Conservation (phyloP, 2,888 invertebrate species). For the Siphlonurus alternatus region DNA sequence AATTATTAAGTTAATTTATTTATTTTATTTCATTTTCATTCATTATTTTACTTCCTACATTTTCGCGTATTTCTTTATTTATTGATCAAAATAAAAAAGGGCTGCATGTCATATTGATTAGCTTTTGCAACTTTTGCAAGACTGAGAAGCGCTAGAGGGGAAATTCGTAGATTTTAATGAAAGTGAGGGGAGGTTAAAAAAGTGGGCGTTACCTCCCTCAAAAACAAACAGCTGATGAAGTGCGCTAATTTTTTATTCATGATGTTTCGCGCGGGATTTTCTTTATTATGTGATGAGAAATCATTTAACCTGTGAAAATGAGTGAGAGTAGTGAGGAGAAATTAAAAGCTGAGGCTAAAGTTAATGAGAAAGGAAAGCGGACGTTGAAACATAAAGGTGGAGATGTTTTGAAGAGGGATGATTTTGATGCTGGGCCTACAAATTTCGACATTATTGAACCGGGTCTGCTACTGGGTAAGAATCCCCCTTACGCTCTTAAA, state of each 20-base stretch:
- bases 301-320: not conserved
- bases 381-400: not conserved
- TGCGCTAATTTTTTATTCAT: not conserved
- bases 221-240: not conserved
- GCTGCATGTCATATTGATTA: not conserved
- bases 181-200: not conserved
- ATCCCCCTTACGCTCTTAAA: no score
- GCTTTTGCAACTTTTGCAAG: no score
- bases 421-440: constrained; percentile 38
- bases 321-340: not conserved
- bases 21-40: no score
- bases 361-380: not conserved
- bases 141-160: not conserved
- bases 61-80: not conserved
- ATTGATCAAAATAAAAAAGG: no score
- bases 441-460: constrained; percentile 36
- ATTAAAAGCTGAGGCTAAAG: not conserved
- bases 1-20: no score
- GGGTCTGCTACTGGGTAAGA: constrained; percentile 34
- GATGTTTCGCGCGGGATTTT: not conserved
- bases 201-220: not conserved
- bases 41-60: no score
- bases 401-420: constrained; percentile 24
- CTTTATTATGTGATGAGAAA: no score
- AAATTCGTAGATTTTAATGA: no score